Percentiles rank a stretch among this genome's conserved stretches.
phyloP scores from a whole-genome alignment of 2,797 vertebrate species.

The Gallirallus australis region DNA sequence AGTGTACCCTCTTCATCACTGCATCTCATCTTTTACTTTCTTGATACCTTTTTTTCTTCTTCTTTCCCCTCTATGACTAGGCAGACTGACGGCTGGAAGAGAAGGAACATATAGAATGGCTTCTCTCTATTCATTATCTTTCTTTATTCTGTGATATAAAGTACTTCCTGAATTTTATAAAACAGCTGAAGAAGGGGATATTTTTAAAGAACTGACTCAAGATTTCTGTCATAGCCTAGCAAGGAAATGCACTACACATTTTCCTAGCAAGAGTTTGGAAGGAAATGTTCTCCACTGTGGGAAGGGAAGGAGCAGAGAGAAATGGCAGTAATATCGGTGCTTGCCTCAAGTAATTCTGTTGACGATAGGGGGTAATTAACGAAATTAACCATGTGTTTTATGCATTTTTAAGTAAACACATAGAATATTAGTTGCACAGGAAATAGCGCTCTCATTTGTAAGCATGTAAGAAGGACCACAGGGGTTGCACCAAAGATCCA shows the following conservation, averaged over 20 bases:
- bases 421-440: not conserved
- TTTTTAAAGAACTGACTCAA: not conserved
- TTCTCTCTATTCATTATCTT: not conserved
- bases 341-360: not conserved
- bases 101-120: not conserved
- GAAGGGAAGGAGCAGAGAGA: not conserved
- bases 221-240: not conserved
- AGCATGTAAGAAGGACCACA: fast-evolving
- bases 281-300: not conserved
- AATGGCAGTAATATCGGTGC: not conserved
- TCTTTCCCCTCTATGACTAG: not conserved
- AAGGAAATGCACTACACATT: not conserved
- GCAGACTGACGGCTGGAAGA: not conserved
- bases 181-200: not conserved
- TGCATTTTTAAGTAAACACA: slow-evolving; percentile 10
- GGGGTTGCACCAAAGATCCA: not conserved
- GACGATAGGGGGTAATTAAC: not conserved
- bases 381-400: not conserved
- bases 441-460: not conserved
- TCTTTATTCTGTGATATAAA: not conserved
- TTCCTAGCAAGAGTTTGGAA: not conserved
- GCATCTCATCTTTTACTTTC: not conserved
- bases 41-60: not conserved
- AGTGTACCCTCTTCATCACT: not conserved
- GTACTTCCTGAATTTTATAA: not conserved